phyloP scores from a whole-genome alignment of 2,888 invertebrate species.

The Scaptodrosophila latifasciaeformis region DNA sequence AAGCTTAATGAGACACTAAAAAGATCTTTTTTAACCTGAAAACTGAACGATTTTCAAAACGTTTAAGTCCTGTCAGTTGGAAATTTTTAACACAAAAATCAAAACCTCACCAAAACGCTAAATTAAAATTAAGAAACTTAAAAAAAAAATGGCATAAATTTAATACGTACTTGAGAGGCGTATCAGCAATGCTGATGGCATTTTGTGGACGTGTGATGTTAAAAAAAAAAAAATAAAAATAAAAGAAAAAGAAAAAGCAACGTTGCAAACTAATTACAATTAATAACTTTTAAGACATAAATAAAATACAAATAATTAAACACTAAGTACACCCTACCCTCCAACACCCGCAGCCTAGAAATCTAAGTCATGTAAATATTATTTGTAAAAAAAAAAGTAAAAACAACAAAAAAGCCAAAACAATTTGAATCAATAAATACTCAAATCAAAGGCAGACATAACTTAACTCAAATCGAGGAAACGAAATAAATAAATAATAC shows the following conservation, averaged over 20 bases:
- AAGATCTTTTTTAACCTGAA: conserved; percentile 12
- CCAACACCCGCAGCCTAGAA: conserved; percentile 57
- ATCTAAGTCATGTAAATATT: conserved; percentile 61
- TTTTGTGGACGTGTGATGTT: conserved; percentile 26
- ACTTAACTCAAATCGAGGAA: conserved; percentile 15
- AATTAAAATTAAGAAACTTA: conserved; percentile 9
- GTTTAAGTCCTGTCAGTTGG: not conserved
- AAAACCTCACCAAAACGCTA: conserved; percentile 8
- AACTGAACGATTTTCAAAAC: conserved; percentile 14
- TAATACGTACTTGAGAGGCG: conserved; percentile 27
- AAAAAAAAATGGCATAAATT: conserved; percentile 29
- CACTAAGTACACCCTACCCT: conserved; percentile 65
- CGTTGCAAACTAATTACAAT: conserved; percentile 44
- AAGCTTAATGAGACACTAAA: conserved; percentile 10
- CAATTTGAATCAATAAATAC: conserved; percentile 7
- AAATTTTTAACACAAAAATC: conserved; percentile 19
- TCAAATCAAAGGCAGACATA: not conserved
- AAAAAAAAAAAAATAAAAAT: conserved; percentile 9
- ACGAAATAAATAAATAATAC: conserved; percentile 32
- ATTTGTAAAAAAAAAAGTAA: conserved; percentile 46
- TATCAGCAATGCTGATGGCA: conserved; percentile 9
- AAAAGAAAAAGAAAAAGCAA: conserved; percentile 15
- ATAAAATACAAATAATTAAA: conserved; percentile 34
- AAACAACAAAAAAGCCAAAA: not conserved
- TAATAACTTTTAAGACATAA: conserved; percentile 44